Evolutionary conservation across 2,888 invertebrate genomes (phyloP), one percentile per base, ranked within the genome.

Genomic region (Heterodera filipjevi): DNA sequence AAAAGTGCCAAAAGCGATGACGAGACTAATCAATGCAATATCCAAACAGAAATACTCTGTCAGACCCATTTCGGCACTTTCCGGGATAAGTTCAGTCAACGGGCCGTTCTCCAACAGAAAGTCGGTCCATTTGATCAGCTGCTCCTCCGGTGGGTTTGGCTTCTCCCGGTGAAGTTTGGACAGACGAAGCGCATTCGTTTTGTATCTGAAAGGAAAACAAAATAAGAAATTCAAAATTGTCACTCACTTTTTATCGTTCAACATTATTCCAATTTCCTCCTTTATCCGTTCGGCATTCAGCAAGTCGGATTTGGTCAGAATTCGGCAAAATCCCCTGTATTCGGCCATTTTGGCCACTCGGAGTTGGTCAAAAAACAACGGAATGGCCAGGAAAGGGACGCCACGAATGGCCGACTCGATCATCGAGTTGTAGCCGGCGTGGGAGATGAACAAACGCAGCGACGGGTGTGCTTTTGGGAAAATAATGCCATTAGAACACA

Each of bases 361-460:
- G 78, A 86, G 85, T 68, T 88, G 88, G 79, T 88, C 88, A 27
- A 87, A 87, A 76, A 87, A 88, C 64, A 87, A 79, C 12, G 88
- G 88, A 30, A 89, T 82, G 39, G 84, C 82, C 16, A 89, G 81
- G 14, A 86, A 80, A 0, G 88, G 88, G 32, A 87, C 85, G n/a
- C 82, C 86, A 14, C 82, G 83, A 49, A 85, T 82, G 2, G 85
- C 83, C 6, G 86, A 83, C 78, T 88, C 88, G 16, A 88, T 77
- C 14, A 89, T 75, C 30, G 86, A 85, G 75, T 88, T 88, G 79
- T 86, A 81, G 33, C 88, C 88, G 16, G 86, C 86, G 77, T 88
- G 88, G 81, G 85, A 86, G 32, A 88, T 84, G 79, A 88, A 88
- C 27, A 87, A 81, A 32, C 83, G 81, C 16, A 87, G 73, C 14